phyloP scores from a whole-genome alignment of 2,797 vertebrate species.

The Adrianichthys oophorus region DNA sequence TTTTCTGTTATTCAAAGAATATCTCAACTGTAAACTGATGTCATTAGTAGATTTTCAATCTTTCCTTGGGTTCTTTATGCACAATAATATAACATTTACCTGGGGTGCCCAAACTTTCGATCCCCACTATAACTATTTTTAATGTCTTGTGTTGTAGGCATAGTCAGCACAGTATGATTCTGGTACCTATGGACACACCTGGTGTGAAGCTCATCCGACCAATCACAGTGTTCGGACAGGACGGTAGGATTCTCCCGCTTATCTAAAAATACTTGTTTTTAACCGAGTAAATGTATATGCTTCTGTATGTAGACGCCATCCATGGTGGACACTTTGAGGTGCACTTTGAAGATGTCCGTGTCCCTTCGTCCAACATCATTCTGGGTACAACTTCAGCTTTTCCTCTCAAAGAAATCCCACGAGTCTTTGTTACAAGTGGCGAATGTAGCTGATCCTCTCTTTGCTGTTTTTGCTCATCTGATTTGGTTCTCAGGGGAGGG shows the following conservation, averaged over 20 bases:
- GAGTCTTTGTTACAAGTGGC: background rate
- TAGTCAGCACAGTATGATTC: slow-evolving; percentile 88
- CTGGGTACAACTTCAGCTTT: slow-evolving; percentile 78
- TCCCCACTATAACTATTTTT: too few species aligned
- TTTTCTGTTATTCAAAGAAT: too few species aligned
- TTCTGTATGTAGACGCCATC: slow-evolving; percentile 78
- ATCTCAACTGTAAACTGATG: too few species aligned
- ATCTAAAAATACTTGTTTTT: background rate
- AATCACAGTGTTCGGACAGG: slow-evolving; percentile 88
- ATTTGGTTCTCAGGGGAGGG: slow-evolving; percentile 82
- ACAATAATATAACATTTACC: too few species aligned
- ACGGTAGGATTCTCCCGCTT: slow-evolving; percentile 71
- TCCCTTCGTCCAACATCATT: slow-evolving; percentile 86
- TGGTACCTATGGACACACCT: slow-evolving; percentile 85
- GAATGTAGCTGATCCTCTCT: background rate
- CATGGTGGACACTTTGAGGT: slow-evolving; percentile 96
- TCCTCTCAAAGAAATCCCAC: background rate
- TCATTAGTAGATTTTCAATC: too few species aligned
- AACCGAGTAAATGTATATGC: background rate
- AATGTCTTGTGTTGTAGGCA: slow-evolving; percentile 74
- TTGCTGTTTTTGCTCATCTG: background rate
- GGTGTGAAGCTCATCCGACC: slow-evolving; percentile 86
- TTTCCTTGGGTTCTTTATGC: too few species aligned
- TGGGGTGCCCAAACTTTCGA: too few species aligned
- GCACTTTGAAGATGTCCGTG: slow-evolving; percentile 85